Evolutionary conservation across 2,888 invertebrate species (phyloP), one percentile per base, ranked within the genome.

Genomic region (Tyria jacobaeae): DNA sequence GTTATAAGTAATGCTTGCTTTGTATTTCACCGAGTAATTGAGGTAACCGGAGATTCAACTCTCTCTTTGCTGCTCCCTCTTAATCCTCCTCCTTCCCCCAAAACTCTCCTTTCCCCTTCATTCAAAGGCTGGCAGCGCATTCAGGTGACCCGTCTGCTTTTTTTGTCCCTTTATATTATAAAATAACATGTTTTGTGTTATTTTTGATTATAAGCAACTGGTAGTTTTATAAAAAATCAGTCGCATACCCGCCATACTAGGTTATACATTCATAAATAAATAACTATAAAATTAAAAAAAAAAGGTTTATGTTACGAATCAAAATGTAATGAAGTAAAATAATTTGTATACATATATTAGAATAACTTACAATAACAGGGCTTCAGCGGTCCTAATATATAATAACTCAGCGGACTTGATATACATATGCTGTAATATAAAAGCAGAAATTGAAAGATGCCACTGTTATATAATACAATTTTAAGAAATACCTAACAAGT

Each of bases 231-330:
- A n/a, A 6, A 44, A 60, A 41, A 5, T 31, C 50, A 54, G 34
- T 47, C 56, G 21, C 44, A 54, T 35, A 62, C 62, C 37, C 58
- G 73, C 73, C 73, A 73, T 73, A 73, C 25, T 73, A 73, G 68
- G 37, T 47, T 17, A 57, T 50, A 60, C 58, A 58, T 69, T 68
- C 63, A 64, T 70, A 71, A 72, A 68, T 60, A 71, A 73, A 75
- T 70, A 72, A 75, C 31, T 17, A 60, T 37, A 75, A 75, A 75
- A 75, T 25, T 64, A 47, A 59, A 63, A 74, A 74, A 73, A 75
- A 62, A 57, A 52, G 21, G 35, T 50, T 57, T 60, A 64, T 51
- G 58, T 71, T 61, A 64, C 37, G 21, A n/a, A 55, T 51, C 21
- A 41, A 50, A 60, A 60, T 59, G 1, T 61, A 65, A 62, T 58